A percentile compares a stretch with the other conserved stretches of the same genome.
phyloP scores from a whole-genome alignment of 2,888 invertebrate genomes.

The Nymphalis c-album region DNA sequence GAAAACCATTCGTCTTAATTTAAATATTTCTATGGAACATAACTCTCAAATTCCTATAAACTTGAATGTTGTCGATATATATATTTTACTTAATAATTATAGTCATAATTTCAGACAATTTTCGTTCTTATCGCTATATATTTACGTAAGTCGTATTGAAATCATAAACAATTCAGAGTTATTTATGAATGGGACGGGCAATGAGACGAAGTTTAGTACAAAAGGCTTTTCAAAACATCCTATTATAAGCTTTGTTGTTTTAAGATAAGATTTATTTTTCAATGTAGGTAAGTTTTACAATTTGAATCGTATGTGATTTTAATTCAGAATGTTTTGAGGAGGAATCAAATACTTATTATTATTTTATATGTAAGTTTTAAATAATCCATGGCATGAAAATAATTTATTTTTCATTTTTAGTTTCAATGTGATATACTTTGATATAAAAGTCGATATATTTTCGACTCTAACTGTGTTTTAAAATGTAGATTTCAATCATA shows the following conservation, averaged over 20 bases:
- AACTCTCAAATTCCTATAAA: constrained; percentile 18
- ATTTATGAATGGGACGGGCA: constrained; percentile 28
- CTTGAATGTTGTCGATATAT: constrained; percentile 3
- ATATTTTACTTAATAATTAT: constrained; percentile 13
- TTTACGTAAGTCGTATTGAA: constrained; percentile 21
- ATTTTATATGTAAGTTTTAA: no score
- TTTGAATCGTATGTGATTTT: not conserved
- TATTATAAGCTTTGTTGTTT: not conserved
- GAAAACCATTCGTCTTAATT: constrained; percentile 8
- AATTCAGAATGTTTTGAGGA: not conserved
- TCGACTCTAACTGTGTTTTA: no score
- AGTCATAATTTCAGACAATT: constrained; percentile 13
- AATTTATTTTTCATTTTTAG: no score
- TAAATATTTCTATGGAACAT: constrained; percentile 5
- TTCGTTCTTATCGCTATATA: constrained; percentile 20
- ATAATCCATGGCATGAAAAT: no score
- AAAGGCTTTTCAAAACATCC: not conserved
- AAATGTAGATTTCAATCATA: no score
- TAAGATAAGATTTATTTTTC: not conserved
- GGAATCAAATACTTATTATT: not conserved
- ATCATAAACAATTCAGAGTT: constrained; percentile 27
- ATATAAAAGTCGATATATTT: no score
- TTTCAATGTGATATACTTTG: no score
- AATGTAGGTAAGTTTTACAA: not conserved
- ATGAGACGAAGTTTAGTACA: constrained; percentile 11